These are phyloP conservation scores for Euglossa dilemma DNA, from an alignment of 1,140 invertebrate species.

Conservation along the genomic window DNA sequence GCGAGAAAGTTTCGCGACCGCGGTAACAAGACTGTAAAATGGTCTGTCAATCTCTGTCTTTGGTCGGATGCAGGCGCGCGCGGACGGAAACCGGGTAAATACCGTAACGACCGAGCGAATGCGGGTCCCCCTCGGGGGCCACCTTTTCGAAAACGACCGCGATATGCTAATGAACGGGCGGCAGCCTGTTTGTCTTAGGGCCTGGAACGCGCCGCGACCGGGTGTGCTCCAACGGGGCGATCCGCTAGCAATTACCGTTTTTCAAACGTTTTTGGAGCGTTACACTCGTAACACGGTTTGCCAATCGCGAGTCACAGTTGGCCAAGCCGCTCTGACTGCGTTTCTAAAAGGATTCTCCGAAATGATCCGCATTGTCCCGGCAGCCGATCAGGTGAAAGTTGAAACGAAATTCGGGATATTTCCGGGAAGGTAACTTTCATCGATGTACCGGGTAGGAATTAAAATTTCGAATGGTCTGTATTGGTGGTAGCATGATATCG, in stretches of 20 bases:
- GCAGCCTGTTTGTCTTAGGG: not conserved
- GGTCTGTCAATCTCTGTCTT: not conserved
- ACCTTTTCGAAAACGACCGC: not conserved
- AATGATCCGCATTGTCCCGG: not conserved
- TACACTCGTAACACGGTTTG: not conserved
- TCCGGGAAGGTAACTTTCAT: no score
- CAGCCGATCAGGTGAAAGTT: not conserved
- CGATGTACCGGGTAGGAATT: no score
- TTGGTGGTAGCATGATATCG: no score
- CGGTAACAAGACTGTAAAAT: conserved; percentile 32
- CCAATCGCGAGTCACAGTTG: not conserved
- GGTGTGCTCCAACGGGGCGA: not conserved
- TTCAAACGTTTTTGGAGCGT: not conserved
- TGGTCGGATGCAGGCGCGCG: not conserved
- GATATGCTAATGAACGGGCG: conserved; percentile 13
- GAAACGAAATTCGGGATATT: no score
- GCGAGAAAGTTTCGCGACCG: conserved; percentile 28
- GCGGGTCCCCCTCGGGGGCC: not conserved
- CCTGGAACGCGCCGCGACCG: not conserved
- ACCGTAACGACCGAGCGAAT: not conserved
- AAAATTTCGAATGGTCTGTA: no score
- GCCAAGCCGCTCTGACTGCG: not conserved
- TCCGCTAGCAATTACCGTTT: not conserved
- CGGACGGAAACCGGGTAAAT: not conserved
- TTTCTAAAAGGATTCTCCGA: not conserved